Evolutionary conservation across 2,888 invertebrate species (phyloP).

Genomic region (Eustalomyia histrio): DNA sequence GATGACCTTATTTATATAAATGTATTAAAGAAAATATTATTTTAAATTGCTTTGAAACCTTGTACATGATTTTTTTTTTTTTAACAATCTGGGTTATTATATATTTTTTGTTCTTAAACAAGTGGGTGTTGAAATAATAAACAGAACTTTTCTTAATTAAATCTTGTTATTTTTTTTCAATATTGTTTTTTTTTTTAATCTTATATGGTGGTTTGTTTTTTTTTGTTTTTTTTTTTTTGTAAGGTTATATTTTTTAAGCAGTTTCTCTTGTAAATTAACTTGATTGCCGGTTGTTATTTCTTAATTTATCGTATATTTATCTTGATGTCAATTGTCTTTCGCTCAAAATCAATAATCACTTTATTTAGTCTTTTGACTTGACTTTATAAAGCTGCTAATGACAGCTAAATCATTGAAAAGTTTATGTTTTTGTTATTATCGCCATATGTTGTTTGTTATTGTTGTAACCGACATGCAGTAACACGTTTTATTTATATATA

Average conservation of each 20-base stretch:
- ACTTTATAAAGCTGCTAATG: conserved; percentile 33
- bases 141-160: conserved; percentile 1
- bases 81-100: not conserved
- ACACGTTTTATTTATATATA: conserved; percentile 7
- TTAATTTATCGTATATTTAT: conserved; percentile 51
- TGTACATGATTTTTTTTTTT: too few species aligned
- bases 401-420: conserved; percentile 32
- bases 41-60: not conserved
- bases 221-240: not conserved
- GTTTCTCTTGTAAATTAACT: not conserved
- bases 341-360: conserved; percentile 19
- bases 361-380: conserved; percentile 18
- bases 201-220: not conserved
- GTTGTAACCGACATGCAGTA: conserved; percentile 1
- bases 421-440: conserved; percentile 2
- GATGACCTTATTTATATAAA: not conserved
- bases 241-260: not conserved
- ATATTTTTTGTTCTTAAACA: not conserved
- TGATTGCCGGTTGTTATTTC: conserved; percentile 36
- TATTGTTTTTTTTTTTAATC: not conserved
- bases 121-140: conserved; percentile 1
- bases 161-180: not conserved
- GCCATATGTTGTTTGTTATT: not conserved
- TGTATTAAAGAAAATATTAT: not conserved
- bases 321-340: conserved; percentile 35